Base-by-base conservation (phyloP, 2,113 vertebrate species). In the Pelodiscus sinensis region DNA sequence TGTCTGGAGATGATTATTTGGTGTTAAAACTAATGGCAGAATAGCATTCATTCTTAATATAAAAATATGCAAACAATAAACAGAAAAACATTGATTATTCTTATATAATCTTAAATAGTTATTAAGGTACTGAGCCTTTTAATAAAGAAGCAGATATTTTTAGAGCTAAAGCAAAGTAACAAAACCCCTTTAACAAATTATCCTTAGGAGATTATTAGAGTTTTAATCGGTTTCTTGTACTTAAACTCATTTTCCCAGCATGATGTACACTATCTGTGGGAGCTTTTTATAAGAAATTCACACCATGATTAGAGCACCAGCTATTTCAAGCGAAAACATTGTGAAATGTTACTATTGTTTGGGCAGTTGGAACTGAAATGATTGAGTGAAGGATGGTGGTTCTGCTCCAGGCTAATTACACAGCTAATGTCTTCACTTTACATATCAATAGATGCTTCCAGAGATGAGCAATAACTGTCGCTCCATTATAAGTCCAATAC, bases 221-320 rank as follows among this genome's bases (percentile, higher is more conserved):
- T 97, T 97, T 97, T 98, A 97, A 97, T 98, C 95, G 92, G 68
- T 97, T 97, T 96, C 97, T 97, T 95, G 92, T 97, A 96, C 96
- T 97, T 97, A 97, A 96, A 95, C 93, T 97, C 96, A 97, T 98
- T 98, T 97, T 97, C 96, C 87, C 96, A 96, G 97, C 97, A 94
- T 95, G 96, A 94, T 94, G 95, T 95, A 96, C 90, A 92, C 96
- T 97, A 95, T 97, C 95, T 96, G 83, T 97, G 93, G 94, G 96
- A 96, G 96, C 94, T 96, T 98, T 97, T 94, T 96, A 92, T 97
- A 96, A 97, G 96, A 95, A 97, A 94, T 97, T 97, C 93, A 95
- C 94, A 96, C 94, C 96, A 95, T 95, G 96, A 98, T 97, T 96
- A 96, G 18, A 73, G 91, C 85, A 94, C 90, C 94, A 96, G 92